These are phyloP conservation scores for Phylloscopus trochilus DNA, from an alignment of 2,113 vertebrate genomes.

Conservation along the genomic window DNA sequence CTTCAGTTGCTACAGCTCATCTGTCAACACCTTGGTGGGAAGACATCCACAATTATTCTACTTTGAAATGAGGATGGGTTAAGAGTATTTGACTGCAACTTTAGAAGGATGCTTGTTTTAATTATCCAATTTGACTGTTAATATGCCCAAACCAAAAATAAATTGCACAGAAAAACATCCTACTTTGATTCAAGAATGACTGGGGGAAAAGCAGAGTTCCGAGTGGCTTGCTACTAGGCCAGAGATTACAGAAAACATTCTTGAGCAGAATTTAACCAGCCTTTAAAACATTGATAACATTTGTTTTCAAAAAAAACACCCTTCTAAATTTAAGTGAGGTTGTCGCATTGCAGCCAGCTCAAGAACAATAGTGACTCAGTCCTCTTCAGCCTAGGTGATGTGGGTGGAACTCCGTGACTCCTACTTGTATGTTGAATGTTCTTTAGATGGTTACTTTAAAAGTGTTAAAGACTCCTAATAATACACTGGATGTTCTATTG, in stretches of 20 bases:
- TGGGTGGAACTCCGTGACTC: too few relatives aligned
- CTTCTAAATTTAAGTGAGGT: neutral
- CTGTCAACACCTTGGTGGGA: neutral
- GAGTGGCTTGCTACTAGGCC: neutral
- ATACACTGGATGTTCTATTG: too few relatives aligned
- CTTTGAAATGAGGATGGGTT: neutral
- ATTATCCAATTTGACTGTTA: neutral
- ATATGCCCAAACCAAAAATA: neutral
- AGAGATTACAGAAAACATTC: neutral
- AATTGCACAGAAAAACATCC: neutral
- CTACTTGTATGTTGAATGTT: too few relatives aligned
- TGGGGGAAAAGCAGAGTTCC: neutral
- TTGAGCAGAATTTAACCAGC: neutral
- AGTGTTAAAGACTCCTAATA: too few relatives aligned
- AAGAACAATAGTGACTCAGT: neutral
- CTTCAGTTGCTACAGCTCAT: neutral
- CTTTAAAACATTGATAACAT: neutral
- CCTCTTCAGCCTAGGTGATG: neutral
- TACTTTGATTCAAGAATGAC: neutral
- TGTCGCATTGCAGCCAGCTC: neutral
- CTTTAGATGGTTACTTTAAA: too few relatives aligned
- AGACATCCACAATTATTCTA: neutral
- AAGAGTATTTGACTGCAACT: neutral
- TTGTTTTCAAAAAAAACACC: neutral
- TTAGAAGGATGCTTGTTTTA: neutral